Evolutionary conservation across 2,888 invertebrate genomes (phyloP).

Genomic region (Troides helena): DNA sequence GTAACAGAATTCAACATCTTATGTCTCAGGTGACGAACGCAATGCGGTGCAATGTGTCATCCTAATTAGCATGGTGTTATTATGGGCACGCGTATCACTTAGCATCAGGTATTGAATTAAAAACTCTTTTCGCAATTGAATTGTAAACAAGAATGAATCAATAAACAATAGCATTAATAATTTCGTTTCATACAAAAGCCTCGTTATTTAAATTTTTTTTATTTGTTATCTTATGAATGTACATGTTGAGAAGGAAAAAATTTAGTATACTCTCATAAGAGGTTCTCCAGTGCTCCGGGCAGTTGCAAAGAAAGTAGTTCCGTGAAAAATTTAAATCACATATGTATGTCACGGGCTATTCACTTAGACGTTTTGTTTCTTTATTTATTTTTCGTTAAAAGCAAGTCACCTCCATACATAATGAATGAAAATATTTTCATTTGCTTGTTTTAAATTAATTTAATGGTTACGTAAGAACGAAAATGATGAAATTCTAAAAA

Average conservation of each 20-base stretch:
- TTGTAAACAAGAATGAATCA: too few species aligned
- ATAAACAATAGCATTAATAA: neutral
- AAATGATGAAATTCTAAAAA: neutral
- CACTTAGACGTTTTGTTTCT: conserved; percentile 8
- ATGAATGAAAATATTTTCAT: neutral
- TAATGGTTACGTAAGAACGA: neutral
- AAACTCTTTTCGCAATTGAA: too few species aligned
- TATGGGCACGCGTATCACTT: too few species aligned
- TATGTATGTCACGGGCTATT: conserved; percentile 22
- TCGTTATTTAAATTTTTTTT: neutral
- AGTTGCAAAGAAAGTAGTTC: conserved; percentile 43
- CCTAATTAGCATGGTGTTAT: too few species aligned
- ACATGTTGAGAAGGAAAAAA: neutral
- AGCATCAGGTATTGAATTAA: too few species aligned
- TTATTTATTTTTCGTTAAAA: conserved; percentile 27
- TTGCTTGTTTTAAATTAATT: neutral
- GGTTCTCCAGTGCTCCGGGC: conserved; percentile 52
- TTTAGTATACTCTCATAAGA: conserved; percentile 39
- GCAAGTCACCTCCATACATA: neutral
- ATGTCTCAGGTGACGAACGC: too few species aligned
- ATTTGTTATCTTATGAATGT: neutral
- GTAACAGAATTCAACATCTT: too few species aligned
- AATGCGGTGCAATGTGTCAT: too few species aligned
- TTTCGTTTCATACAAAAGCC: neutral
- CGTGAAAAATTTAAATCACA: conserved; percentile 22